Conservation (phyloP, 2,797 vertebrate genomes). For the Arrhamphus sclerolepis region DNA sequence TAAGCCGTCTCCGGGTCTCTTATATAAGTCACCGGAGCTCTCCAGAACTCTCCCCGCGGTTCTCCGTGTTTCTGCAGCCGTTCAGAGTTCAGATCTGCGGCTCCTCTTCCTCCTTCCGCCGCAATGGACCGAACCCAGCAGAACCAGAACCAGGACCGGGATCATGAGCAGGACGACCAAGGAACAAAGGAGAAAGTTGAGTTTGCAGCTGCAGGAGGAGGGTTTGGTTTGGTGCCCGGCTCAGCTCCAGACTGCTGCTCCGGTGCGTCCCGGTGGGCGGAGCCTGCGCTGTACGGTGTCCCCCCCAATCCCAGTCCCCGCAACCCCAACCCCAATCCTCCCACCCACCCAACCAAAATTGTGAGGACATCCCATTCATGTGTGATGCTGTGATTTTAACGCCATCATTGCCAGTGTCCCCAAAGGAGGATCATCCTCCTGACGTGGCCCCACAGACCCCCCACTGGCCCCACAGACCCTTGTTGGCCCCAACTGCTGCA, state of each 20-base stretch:
- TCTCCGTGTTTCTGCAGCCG: background rate
- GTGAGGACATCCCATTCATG: too few relatives aligned
- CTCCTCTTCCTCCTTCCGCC: background rate
- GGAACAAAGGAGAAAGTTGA: constrained; percentile 47
- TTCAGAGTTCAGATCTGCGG: background rate
- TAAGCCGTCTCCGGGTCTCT: constrained; percentile 11
- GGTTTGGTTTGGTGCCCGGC: constrained; percentile 44
- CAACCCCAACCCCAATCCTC: too few relatives aligned
- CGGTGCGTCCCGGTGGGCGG: constrained; percentile 56
- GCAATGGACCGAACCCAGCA: background rate
- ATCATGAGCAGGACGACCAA: background rate
- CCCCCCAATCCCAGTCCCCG: background rate
- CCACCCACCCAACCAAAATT: too few relatives aligned
- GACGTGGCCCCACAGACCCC: too few relatives aligned
- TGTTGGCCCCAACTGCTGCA: too few relatives aligned
- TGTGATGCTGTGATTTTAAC: too few relatives aligned
- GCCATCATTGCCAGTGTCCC: too few relatives aligned
- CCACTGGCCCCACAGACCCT: too few relatives aligned
- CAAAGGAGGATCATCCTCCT: too few relatives aligned
- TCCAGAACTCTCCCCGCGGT: background rate
- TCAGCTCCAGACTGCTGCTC: constrained; percentile 32
- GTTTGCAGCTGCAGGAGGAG: constrained; percentile 40
- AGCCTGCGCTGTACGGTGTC: constrained; percentile 1
- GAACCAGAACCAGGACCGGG: background rate
- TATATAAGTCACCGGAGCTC: constrained; percentile 7